Evolutionary conservation across 2,888 invertebrate genomes (phyloP), one percentile per base, ranked within the genome.

Genomic region (Leucoma salicis): DNA sequence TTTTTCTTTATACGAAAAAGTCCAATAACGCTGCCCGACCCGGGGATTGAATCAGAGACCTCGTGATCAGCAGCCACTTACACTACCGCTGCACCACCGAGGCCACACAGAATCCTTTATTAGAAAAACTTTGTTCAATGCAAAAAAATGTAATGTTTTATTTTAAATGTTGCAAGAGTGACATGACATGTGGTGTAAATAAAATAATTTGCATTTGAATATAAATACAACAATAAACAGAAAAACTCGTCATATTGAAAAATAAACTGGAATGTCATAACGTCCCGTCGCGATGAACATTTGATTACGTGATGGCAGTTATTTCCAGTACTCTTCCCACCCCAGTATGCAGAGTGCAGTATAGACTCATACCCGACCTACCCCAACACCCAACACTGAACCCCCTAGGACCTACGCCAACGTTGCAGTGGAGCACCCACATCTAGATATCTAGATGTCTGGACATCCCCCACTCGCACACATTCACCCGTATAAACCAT

Each of bases 391-490:
- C 42, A 35, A 18, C 29, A 14, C 55, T 51, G 62, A 70, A 66
- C 71, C 82, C 78, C 77, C 72, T 74, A 65, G 71, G 77, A 86
- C 86, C 86, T 86, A 83, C 75, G 70, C 76, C 77, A 87, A 87
- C 83, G 60, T 58, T 84, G 86, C 86, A 84, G 54, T 75, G 77
- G 78, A 84, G 85, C 84, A 86, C 74, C 76, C 74, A 67, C 74
- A 73, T 79, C 82, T 82, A 82, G 78, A 72, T 56, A 63, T 59
- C 73, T 76, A 76, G 49, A 49, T 25, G 70, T 72, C 73, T 72
- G 67, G 66, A 58, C 65, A 53, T 35, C 40, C 35, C 47, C 44
- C 55, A n/a, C 57, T 49, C 62, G 40, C 59, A 57, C 59, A 52
- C 46, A 11, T 4, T n/a, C n/a, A n/a, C n/a, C n/a, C n/a, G 21